These are phyloP conservation scores for Speoplatyrhinus poulsoni DNA, from an alignment of 2,113 vertebrate species.

Conservation along the genomic window DNA sequence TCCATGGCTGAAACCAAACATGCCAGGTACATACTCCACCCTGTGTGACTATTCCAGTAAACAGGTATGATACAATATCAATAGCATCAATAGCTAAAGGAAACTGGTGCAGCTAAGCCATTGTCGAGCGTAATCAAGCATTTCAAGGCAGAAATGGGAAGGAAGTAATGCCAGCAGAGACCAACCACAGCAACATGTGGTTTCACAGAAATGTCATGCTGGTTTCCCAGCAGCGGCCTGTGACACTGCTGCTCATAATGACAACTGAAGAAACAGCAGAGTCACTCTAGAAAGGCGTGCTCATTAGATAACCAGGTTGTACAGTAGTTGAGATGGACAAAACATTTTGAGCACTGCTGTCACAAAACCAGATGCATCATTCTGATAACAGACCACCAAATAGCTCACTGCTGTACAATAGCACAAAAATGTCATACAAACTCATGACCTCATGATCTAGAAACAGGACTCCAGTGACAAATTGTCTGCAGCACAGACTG, in stretches of 20 bases:
- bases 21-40: constrained; percentile 5
- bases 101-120: constrained; percentile 29
- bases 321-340: constrained; percentile 26
- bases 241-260: not conserved
- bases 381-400: constrained; percentile 56
- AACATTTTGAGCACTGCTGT: constrained; percentile 27
- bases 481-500: too few species aligned
- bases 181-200: constrained; percentile 24
- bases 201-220: constrained; percentile 33
- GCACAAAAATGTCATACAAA: not conserved
- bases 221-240: constrained; percentile 17
- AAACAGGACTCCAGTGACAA: too few species aligned
- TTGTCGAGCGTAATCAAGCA: constrained; percentile 23
- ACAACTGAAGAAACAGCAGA: not conserved
- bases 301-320: constrained; percentile 50
- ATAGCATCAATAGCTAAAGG: constrained; percentile 43
- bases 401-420: constrained; percentile 37
- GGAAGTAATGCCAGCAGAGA: constrained; percentile 52
- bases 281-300: constrained; percentile 24
- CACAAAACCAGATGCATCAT: constrained; percentile 39
- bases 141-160: constrained; percentile 55
- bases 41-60: constrained; percentile 56
- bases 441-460: not conserved
- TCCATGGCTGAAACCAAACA: constrained; percentile 37
- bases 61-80: constrained; percentile 46